Evolutionary conservation across 2,888 invertebrate genomes (phyloP), one percentile per base, ranked within the genome.

Genomic region (Linnaemya tessellans): DNA sequence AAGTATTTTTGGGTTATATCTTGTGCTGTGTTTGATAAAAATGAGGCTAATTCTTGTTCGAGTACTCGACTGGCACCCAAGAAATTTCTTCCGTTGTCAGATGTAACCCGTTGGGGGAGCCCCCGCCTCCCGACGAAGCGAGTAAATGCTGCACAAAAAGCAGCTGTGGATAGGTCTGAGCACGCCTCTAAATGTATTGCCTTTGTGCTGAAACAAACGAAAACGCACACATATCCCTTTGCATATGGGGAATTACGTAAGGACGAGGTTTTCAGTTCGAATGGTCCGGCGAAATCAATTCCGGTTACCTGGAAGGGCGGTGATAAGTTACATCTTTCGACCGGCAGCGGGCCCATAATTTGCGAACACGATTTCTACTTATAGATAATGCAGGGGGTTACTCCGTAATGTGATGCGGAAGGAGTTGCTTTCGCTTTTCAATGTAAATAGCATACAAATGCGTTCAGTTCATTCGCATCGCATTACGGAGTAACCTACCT

Each of bases 71-170:
- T 64, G 5, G 43, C 18, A 0, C 43, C 22, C 3, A 64, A 11
- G 20, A 64, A 64, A 41, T 64, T 64, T 41, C 18, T 64, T 1
- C 43, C 64, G 13, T 22, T 64, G 15, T 64, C 64, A 1, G 22
- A 15, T 7, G 25, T 15, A 7, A 64, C 43, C 43, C 25, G 22
- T 20, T 43, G 43, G 22, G 25, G 51, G 10, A 51, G 49, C 18
- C 51, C 20, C n/a, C 20, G 20, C 20, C 20, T 51, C 20, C 51
- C 2, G 20, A 51, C 10, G 10, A 51, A 51, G 4, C 49, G 49
- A 8, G 49, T 5, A 18, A 49, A 49, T 10, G 18, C 3, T 15
- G 46, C 15, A n/a, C n/a, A 30, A 30, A 30, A 30, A 30, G 5
- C 30, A 30, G 30, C 30, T 30, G 38, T 10, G 38, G 7, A 7